Evolutionary conservation across 1,140 invertebrate genomes (phyloP).

Genomic region (Apis laboriosa): DNA sequence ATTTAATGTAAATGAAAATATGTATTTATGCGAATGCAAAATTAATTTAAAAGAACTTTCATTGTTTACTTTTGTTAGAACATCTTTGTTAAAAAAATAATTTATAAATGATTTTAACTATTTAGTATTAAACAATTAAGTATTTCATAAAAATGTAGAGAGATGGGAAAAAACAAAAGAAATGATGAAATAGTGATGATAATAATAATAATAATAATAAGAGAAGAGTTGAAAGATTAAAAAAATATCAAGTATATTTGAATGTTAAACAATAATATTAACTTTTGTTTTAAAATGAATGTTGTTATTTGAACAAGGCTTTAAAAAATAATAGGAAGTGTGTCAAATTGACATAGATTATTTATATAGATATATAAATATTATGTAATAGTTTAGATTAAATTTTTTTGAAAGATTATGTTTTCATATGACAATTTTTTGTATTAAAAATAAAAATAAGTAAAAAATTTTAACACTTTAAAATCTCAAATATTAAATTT

Average conservation of each 20-base stretch:
- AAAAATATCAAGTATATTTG: not conserved
- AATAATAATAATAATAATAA: not conserved
- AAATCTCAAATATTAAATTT: constrained; percentile 26
- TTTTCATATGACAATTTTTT: constrained; percentile 49
- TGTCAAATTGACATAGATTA: constrained; percentile 36
- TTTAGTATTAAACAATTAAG: constrained; percentile 6
- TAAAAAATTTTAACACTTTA: not conserved
- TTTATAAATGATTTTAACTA: not conserved
- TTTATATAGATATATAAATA: constrained; percentile 30
- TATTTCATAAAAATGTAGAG: constrained; percentile 1
- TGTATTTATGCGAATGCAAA: not conserved
- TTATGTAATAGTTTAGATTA: constrained; percentile 26
- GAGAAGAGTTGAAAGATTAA: not conserved
- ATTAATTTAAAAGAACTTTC: not conserved
- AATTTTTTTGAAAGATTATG: constrained; percentile 38
- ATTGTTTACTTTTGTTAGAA: not conserved
- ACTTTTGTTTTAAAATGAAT: constrained; percentile 37
- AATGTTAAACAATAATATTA: not conserved
- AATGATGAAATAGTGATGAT: not conserved
- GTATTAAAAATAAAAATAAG: constrained; percentile 7
- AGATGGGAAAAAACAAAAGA: not conserved
- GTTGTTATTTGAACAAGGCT: constrained; percentile 5
- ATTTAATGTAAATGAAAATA: not conserved
- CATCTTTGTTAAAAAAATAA: not conserved
- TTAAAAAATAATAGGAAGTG: constrained; percentile 23